Evolutionary conservation across 2,888 invertebrate species (phyloP).

Genomic region (Drosophila melanosoma): DNA sequence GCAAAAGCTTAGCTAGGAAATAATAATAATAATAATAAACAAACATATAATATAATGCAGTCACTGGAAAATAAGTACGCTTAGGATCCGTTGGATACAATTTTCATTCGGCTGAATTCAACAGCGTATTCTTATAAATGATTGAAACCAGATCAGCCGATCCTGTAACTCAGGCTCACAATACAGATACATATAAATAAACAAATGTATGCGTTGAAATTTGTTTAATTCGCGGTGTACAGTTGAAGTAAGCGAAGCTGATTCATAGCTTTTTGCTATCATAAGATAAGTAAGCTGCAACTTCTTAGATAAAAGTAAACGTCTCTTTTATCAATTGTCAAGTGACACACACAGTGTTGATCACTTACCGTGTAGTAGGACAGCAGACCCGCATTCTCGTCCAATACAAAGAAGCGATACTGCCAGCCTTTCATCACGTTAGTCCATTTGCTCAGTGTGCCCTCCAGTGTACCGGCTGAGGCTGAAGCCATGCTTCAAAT

Average conservation of each 20-base stretch:
- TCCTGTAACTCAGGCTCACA: not conserved
- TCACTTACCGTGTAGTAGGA: conserved; percentile 98
- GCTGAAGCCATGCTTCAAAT: conserved; percentile 49
- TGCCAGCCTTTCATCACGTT: conserved; percentile 93
- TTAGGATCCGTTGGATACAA: not conserved
- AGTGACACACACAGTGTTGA: conserved; percentile 12
- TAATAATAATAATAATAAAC: not conserved
- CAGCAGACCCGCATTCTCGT: conserved; percentile 97
- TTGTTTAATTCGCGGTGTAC: conserved; percentile 45
- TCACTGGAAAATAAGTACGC: not conserved
- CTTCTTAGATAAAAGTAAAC: conserved; percentile 39
- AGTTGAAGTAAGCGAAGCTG: conserved; percentile 13
- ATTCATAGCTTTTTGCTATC: conserved; percentile 24
- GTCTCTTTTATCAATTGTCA: conserved; percentile 15
- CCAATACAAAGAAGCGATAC: conserved; percentile 99
- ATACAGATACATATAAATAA: not conserved
- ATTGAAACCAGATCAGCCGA: not conserved
- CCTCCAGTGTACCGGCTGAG: conserved; percentile 81
- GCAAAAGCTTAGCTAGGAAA: not conserved
- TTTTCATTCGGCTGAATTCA: not conserved
- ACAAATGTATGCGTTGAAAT: conserved; percentile 14
- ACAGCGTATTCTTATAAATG: not conserved
- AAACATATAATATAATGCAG: not conserved
- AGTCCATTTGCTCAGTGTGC: conserved; percentile 85
- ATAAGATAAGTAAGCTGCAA: conserved; percentile 42